phyloP scores from a whole-genome alignment of 2,113 vertebrate species.

The Forbesichthys papilliferus region DNA sequence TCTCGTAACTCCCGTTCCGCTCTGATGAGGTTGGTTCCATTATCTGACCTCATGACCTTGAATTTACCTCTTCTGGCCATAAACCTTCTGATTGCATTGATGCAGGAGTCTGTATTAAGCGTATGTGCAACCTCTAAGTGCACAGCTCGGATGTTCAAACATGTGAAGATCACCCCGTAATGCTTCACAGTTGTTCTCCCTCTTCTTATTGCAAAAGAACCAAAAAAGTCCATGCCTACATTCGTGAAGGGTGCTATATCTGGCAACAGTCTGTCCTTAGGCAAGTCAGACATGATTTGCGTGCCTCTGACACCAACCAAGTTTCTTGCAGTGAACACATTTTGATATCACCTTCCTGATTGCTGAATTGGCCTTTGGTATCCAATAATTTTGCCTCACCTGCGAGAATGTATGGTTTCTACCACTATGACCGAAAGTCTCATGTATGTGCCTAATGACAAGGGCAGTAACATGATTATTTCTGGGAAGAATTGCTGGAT shows the following conservation, averaged over 20 bases:
- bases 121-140: constrained; percentile 10
- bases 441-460: too few relatives aligned
- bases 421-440: too few relatives aligned
- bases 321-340: background rate
- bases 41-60: background rate
- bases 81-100: background rate
- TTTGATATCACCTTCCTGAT: background rate
- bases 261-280: background rate
- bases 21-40: constrained; percentile 10
- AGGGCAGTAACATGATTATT: too few relatives aligned
- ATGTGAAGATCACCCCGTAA: constrained; percentile 18
- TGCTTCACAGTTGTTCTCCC: background rate
- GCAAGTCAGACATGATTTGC: constrained; percentile 16
- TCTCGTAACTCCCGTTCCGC: background rate
- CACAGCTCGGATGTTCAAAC: constrained; percentile 11
- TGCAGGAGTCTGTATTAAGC: background rate
- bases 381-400: too few relatives aligned
- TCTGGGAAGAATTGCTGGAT: too few relatives aligned
- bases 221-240: constrained; percentile 16
- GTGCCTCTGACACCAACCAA: background rate
- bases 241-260: constrained; percentile 8
- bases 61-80: background rate
- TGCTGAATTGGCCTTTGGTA: background rate
- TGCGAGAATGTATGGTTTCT: too few relatives aligned
- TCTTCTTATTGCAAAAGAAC: background rate